Percentiles rank a stretch among this genome's conserved stretches.
phyloP scores from a whole-genome alignment of 2,113 vertebrate species.

The Pedetes capensis region DNA sequence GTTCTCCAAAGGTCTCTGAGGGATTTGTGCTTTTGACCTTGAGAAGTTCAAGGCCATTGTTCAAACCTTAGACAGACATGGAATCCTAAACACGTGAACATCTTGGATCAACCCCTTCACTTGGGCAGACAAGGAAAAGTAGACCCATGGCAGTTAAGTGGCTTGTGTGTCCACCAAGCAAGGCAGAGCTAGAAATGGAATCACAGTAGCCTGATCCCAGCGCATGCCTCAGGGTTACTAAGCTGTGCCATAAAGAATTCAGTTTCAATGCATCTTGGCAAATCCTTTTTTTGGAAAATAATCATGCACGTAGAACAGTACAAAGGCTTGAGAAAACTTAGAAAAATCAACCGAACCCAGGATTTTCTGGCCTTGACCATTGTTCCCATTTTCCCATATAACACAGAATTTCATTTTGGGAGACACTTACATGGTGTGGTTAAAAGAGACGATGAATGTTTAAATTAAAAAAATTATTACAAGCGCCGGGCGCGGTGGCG shows the following conservation, averaged over 20 bases:
- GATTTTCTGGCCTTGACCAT: neutral
- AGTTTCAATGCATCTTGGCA: neutral
- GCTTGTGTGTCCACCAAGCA: neutral
- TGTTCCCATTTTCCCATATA: neutral
- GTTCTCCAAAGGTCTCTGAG: fast-evolving
- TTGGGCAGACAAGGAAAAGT: neutral
- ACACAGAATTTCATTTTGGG: neutral
- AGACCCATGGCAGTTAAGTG: neutral
- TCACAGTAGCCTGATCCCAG: fast-evolving
- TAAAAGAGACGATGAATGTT: too few species aligned
- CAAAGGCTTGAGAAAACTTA: neutral
- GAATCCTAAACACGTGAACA: neutral
- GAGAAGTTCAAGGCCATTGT: neutral
- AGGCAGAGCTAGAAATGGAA: neutral
- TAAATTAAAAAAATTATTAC: too few species aligned
- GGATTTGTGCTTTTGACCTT: neutral
- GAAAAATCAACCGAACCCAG: neutral
- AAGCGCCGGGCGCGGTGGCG: too few species aligned
- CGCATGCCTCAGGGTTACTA: neutral
- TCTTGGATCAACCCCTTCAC: neutral
- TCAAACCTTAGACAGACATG: neutral
- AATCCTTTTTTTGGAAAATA: neutral
- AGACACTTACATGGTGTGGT: too few species aligned
- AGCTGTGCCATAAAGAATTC: neutral
- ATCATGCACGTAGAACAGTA: too few species aligned